These are phyloP conservation scores for Thecophora atra DNA, from an alignment of 2,888 invertebrate genomes.

Conservation along the genomic window DNA sequence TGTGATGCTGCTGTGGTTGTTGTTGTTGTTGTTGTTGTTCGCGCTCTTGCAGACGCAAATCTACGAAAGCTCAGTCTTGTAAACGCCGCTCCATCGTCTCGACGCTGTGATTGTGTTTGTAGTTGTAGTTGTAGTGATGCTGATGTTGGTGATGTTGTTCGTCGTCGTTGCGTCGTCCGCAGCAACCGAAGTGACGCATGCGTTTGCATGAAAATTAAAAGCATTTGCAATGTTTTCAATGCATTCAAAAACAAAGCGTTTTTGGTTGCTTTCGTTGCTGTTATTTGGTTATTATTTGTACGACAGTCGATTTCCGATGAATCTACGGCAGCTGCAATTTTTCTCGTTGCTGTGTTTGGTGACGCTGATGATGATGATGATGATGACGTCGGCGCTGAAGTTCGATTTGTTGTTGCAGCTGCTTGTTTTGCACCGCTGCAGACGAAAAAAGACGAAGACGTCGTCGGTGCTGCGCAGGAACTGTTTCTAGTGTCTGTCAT, in stretches of 20 bases:
- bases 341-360: constrained; percentile 32
- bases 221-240: constrained; percentile 49
- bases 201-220: constrained; percentile 44
- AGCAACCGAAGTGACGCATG: constrained; percentile 41
- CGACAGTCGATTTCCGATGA: constrained; percentile 1
- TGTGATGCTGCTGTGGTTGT: not conserved
- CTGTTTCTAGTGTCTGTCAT: not conserved
- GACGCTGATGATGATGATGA: constrained; percentile 27
- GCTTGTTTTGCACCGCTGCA: constrained; percentile 40
- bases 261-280: constrained; percentile 40
- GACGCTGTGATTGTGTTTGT: constrained; percentile 16
- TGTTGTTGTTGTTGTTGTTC: constrained; percentile 16
- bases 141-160: constrained; percentile 5
- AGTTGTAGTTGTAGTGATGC: not conserved
- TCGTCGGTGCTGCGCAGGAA: not conserved
- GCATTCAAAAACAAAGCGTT: constrained; percentile 35
- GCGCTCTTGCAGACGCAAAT: constrained; percentile 9
- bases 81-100: not conserved
- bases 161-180: not conserved
- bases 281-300: constrained; percentile 31
- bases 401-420: constrained; percentile 34
- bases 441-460: not conserved
- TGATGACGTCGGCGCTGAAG: constrained; percentile 28
- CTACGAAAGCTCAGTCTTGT: constrained; percentile 33
- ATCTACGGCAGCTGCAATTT: constrained; percentile 24